These are phyloP conservation scores for Urechis unicinctus DNA, from an alignment of 2,888 invertebrate genomes.

Conservation along the genomic window DNA sequence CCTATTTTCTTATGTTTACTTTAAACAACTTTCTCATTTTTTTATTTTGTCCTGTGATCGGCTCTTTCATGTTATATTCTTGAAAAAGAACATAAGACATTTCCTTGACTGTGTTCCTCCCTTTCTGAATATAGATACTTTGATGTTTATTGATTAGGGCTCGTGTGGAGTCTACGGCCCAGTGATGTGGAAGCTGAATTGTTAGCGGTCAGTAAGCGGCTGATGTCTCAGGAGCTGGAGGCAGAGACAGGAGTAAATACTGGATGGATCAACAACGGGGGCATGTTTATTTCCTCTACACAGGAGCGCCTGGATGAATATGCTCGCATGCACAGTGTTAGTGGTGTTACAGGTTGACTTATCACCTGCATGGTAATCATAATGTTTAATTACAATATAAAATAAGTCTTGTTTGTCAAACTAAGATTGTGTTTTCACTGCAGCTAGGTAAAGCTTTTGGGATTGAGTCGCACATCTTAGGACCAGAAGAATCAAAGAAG, in stretches of 20 bases:
- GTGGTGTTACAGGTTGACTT: neutral
- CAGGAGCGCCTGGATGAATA: constrained; percentile 77
- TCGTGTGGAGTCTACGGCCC: constrained; percentile 78
- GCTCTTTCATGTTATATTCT: too few species aligned
- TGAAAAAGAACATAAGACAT: too few species aligned
- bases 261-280: constrained; percentile 85
- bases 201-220: constrained; percentile 51
- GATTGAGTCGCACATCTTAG: constrained; percentile 68
- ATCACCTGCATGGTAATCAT: too few species aligned
- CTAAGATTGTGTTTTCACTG: too few species aligned
- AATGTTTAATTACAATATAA: too few species aligned
- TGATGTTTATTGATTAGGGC: too few species aligned
- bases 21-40: too few species aligned
- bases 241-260: constrained; percentile 73
- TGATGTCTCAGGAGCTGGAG: constrained; percentile 61
- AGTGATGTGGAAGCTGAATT: constrained; percentile 79
- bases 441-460: constrained; percentile 69
- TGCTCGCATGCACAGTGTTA: constrained; percentile 65
- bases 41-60: too few species aligned
- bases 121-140: too few species aligned
- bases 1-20: too few species aligned
- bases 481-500: constrained; percentile 68
- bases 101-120: too few species aligned
- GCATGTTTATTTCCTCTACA: constrained; percentile 75
- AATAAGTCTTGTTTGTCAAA: too few species aligned